Conservation (phyloP, 1,140 invertebrate genomes). For the Rhynchophorus ferrugineus region DNA sequence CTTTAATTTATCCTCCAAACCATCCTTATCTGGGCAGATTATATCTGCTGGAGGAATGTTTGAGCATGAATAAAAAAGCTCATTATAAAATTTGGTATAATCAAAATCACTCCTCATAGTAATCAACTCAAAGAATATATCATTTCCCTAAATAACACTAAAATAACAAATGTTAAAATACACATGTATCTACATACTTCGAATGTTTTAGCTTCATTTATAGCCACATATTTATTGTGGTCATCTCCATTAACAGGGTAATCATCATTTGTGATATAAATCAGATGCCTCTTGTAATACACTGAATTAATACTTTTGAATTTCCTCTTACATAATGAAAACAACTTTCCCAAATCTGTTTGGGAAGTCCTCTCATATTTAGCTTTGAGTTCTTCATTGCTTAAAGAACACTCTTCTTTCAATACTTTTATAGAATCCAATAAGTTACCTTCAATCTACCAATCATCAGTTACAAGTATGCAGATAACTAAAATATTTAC, state of each 20-base stretch:
- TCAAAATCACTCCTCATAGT: conserved; percentile 25
- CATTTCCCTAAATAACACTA: conserved; percentile 6
- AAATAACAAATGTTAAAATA: neutral
- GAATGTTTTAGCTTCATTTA: conserved; percentile 31
- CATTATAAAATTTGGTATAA: conserved; percentile 28
- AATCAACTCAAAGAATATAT: conserved; percentile 27
- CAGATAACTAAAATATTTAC: neutral
- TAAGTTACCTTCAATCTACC: conserved; percentile 23
- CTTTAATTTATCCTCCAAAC: conserved; percentile 23
- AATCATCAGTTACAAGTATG: neutral
- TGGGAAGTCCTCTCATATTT: conserved; percentile 22
- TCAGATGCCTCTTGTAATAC: conserved; percentile 26
- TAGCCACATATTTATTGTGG: conserved; percentile 25
- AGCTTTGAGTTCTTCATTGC: conserved; percentile 19
- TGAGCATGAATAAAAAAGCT: conserved; percentile 22
- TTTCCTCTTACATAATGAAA: conserved; percentile 28
- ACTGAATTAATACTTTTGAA: conserved; percentile 25
- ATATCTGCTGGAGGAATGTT: conserved; percentile 14
- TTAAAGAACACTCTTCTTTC: conserved; percentile 13
- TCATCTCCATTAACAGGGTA: conserved; percentile 23
- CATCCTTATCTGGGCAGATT: conserved; percentile 26
- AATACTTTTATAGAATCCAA: conserved; percentile 25
- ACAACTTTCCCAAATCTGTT: conserved; percentile 28
- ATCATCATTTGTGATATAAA: conserved; percentile 31
- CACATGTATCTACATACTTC: neutral